These are phyloP conservation scores for Anseranas semipalmata DNA, from an alignment of 2,113 vertebrate genomes.

Conservation along the genomic window DNA sequence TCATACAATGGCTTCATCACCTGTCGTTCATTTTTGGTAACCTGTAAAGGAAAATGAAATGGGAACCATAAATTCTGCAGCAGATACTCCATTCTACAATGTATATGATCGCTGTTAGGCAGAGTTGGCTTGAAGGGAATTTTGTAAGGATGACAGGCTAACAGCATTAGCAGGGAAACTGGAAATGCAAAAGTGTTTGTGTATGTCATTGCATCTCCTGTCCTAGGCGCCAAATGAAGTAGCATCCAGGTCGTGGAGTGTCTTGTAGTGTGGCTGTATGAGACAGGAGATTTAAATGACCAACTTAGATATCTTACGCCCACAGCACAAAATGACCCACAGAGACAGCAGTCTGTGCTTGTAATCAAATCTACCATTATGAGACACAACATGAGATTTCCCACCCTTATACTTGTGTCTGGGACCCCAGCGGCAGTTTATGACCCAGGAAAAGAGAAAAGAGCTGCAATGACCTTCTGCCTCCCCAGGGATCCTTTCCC, in stretches of 20 bases:
- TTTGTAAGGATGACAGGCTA: not conserved
- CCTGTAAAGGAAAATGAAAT: conserved; percentile 71
- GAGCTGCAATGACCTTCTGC: not conserved
- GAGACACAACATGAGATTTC: not conserved
- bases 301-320: not conserved
- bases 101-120: not conserved
- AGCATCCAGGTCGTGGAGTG: not conserved
- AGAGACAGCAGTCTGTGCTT: not conserved
- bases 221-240: not conserved
- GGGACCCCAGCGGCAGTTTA: rapidly evolving
- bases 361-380: not conserved
- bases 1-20: conserved; percentile 97
- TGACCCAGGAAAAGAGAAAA: not conserved
- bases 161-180: not conserved
- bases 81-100: not conserved
- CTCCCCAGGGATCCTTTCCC: not conserved
- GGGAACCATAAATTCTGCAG: not conserved
- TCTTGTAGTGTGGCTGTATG: not conserved
- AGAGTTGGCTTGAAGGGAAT: not conserved
- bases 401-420: not conserved
- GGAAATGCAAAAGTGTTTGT: not conserved
- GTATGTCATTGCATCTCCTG: rapidly evolving
- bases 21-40: conserved; percentile 91
- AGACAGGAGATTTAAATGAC: not conserved
- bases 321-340: not conserved